Evolutionary conservation across 2,888 invertebrate genomes (phyloP).

Genomic region (Amiota minor): DNA sequence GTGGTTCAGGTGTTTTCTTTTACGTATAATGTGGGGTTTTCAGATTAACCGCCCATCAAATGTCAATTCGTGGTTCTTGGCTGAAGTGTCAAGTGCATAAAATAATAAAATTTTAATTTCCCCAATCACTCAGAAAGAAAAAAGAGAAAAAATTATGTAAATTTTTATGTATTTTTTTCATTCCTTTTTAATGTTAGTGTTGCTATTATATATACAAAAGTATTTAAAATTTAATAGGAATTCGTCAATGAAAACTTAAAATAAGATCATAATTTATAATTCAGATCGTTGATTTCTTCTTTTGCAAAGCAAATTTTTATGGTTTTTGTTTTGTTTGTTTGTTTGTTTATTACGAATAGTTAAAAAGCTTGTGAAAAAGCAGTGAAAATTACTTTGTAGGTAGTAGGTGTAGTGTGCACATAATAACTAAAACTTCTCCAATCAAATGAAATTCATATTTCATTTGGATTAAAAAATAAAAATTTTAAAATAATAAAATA

Average conservation of each 20-base stretch:
- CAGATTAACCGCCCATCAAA: too few relatives aligned
- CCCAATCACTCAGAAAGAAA: too few relatives aligned
- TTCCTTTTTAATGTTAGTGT: background rate
- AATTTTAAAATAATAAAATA: background rate
- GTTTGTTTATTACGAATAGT: too few relatives aligned
- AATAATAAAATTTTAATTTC: too few relatives aligned
- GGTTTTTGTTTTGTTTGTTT: slow-evolving; percentile 19
- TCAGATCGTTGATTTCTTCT: slow-evolving; percentile 36
- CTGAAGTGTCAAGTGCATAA: too few relatives aligned
- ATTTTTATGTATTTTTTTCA: background rate
- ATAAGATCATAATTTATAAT: slow-evolving; percentile 51
- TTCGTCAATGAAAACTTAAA: slow-evolving; percentile 66
- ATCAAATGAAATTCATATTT: too few relatives aligned
- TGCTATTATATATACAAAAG: background rate
- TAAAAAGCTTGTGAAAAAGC: background rate
- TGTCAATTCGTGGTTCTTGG: too few relatives aligned
- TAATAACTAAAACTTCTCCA: too few relatives aligned
- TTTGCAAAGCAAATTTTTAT: slow-evolving; percentile 30
- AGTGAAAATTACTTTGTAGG: background rate
- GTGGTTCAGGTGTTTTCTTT: too few relatives aligned
- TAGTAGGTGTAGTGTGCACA: background rate
- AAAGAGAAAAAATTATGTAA: too few relatives aligned
- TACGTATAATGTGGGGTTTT: too few relatives aligned
- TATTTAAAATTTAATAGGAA: slow-evolving; percentile 67
- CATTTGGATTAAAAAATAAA: background rate